Evolutionary conservation across 2,888 invertebrate genomes (phyloP), one percentile per base, ranked within the genome.

Genomic region (Mythimna albipuncta): DNA sequence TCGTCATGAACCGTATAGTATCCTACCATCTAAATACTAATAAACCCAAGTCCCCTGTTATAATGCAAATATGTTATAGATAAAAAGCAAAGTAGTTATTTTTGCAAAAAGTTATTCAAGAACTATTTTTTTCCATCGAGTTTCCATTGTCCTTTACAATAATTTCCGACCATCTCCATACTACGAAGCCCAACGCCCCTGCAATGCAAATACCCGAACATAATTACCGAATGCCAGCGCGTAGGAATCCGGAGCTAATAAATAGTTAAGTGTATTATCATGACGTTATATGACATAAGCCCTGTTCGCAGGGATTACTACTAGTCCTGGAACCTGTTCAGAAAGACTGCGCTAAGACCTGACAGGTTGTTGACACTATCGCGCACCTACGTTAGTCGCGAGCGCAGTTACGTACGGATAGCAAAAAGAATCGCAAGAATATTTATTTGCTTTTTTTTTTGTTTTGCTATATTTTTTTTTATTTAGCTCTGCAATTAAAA

Each of bases 291-390:
- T 77, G 81, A 85, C 85, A 75, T 77, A 83, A 83, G 75, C 81
- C 71, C 72, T 73, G 77, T 81, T 79, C 76, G 62, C 81, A 72
- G 75, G 82, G 83, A 83, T 81, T 83, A 83, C 72, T 83, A 77
- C 67, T 66, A 61, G 72, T 68, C 71, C 75, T 75, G 57, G 16
- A 89, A 89, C 87, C 87, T 82, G 89, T 89, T 88, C 86, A 77
- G 75, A 83, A 87, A 87, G 87, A 84, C 75, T 83, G 83, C 80
- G 82, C 88, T 89, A 91, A 88, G 88, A 86, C 88, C 85, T 90
- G 90, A 85, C 90, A 89, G 94, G 93, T 93, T 94, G 90, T 94
- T 94, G 93, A 94, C 94, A 91, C 91, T 92, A 88, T 90, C 89
- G 88, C 85, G 89, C 87, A 85, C 85, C 84, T 87, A 89, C 86